These are phyloP conservation scores for Eupithecia centaureata DNA, from an alignment of 2,888 invertebrate genomes.

Conservation along the genomic window DNA sequence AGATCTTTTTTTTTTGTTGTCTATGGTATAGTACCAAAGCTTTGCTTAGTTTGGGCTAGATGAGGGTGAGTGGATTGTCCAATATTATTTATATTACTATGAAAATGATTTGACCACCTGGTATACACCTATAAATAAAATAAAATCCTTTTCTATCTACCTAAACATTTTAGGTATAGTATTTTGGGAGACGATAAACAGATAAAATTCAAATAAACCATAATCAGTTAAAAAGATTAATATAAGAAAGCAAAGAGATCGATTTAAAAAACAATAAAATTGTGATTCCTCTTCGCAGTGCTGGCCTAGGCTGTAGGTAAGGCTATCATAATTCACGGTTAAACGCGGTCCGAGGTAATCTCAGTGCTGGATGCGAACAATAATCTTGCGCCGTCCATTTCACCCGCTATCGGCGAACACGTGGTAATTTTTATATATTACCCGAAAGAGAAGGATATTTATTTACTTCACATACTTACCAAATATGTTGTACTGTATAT, in stretches of 20 bases:
- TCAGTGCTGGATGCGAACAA: constrained; percentile 66
- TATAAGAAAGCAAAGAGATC: neutral
- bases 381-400: constrained; percentile 73
- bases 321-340: constrained; percentile 81
- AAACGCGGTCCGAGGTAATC: constrained; percentile 76
- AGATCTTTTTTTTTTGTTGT: no score
- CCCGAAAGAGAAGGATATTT: constrained; percentile 12
- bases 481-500: neutral
- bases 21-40: no score
- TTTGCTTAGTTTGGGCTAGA: no score
- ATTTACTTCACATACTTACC: neutral
- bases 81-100: no score
- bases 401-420: constrained; percentile 50
- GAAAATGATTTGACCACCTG: no score
- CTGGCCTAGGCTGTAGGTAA: constrained; percentile 46
- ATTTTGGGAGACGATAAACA: no score
- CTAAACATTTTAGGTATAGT: no score
- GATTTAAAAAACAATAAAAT: neutral
- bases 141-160: no score
- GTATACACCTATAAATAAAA: no score
- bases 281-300: constrained; percentile 21
- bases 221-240: no score
- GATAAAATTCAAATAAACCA: no score
- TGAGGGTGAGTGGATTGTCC: no score
- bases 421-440: constrained; percentile 67